Percentiles rank a stretch among this genome's conserved stretches.
phyloP scores from a whole-genome alignment of 37 sponge, comb jelly and placozoan species.

The Axinella damicornis region DNA sequence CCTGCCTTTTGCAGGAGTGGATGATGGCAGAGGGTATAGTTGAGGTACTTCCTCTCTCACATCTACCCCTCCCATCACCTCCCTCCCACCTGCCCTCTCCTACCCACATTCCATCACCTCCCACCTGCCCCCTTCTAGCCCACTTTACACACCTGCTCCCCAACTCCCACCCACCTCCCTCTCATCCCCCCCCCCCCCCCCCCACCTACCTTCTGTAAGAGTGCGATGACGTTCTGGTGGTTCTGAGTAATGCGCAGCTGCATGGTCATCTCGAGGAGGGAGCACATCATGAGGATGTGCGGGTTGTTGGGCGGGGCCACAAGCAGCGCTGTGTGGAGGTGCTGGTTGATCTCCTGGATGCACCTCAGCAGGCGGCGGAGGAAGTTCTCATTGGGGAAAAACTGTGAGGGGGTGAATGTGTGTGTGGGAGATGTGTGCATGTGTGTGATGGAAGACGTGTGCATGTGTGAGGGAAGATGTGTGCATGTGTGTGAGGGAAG shows the following conservation, averaged over 20 bases:
- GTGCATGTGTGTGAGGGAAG: no score
- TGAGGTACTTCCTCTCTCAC: no score
- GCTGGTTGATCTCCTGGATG: constrained; percentile 77
- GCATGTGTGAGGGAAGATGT: no score
- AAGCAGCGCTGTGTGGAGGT: constrained; percentile 62
- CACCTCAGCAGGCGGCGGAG: constrained; percentile 81
- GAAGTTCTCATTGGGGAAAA: constrained; percentile 82
- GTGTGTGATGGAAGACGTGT: no score
- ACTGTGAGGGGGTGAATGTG: constrained; percentile 27
- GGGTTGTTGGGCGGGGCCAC: constrained; percentile 70
- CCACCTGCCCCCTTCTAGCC: no score
- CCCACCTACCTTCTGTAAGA: constrained; percentile 92
- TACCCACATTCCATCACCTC: no score
- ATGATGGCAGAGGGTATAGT: no score
- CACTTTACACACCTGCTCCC: no score
- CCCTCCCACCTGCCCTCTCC: no score
- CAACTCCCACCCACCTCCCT: no score
- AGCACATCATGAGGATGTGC: constrained; percentile 82
- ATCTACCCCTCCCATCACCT: no score
- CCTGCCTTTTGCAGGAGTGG: no score
- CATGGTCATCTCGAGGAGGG: constrained; percentile 69
- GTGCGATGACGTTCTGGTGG: constrained; percentile 66
- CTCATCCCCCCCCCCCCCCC: not conserved
- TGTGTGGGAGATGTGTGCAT: constrained; percentile 3
- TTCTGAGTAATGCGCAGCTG: constrained; percentile 76